Evolutionary conservation across 1,140 invertebrate genomes (phyloP), one percentile per base, ranked within the genome.

Genomic region (Bombyx mandarina): DNA sequence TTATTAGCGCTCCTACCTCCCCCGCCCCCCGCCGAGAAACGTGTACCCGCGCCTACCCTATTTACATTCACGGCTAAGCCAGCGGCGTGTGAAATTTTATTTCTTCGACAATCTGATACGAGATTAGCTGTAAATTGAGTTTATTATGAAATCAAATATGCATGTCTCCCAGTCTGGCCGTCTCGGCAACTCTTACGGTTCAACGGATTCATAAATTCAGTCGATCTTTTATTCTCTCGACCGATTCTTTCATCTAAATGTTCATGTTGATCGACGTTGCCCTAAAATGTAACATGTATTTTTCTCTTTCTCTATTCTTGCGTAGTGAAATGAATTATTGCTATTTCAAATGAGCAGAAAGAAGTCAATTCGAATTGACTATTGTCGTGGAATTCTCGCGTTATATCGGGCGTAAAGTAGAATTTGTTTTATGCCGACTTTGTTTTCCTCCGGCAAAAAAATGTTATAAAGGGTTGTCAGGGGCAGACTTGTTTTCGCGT

Each of bases 41-140:
- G 18, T 50, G 42, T 54, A 54, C 49, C 49, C 54, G 62, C 68
- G 63, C 65, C 67, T 67, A 58, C 62, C 69, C 74, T 77, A 78
- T 80, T 82, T 84, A 80, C 77, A 79, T 82, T 78, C 77, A 73
- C 73, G 69, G 77, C 65, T 63, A 63, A 73, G 49, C 63, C 75
- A 77, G 72, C 77, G 77, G 68, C 61, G 81, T 76, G 75, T 83
- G 75, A 86, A 77, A 86, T 86, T 84, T 86, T 84, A 86, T 86
- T 84, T 82, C 81, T 81, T 79, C 75, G 75, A 84, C 81, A 84
- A 83, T 86, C 78, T 79, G 69, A 79, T 70, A 84, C 79, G 69
- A 81, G 83, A 84, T 86, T 84, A 86, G 79, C 79, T 81, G 79
- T 82, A 82, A 84, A 86, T 86, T 82, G 81, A 82, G 77, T 86